phyloP scores from a whole-genome alignment of 2,888 invertebrate genomes.

The Tachina fera region DNA sequence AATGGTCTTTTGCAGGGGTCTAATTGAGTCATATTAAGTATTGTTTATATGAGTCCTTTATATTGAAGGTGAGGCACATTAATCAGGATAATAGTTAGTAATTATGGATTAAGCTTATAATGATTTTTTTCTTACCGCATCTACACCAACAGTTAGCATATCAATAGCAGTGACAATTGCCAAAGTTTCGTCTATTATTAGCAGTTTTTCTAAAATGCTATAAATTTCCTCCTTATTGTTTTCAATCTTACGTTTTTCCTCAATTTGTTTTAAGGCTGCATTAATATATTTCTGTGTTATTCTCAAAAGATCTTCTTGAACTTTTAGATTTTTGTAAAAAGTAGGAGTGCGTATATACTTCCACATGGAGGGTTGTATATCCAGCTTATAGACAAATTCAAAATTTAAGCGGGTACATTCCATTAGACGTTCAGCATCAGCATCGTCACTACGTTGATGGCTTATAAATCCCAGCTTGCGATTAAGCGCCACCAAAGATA shows the following conservation, averaged over 20 bases:
- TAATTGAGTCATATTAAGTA: too few relatives aligned
- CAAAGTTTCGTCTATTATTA: slow-evolving; percentile 83
- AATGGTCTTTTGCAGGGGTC: too few relatives aligned
- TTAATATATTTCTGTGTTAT: slow-evolving; percentile 78
- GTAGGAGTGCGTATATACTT: slow-evolving; percentile 77
- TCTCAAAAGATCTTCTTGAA: slow-evolving; percentile 73
- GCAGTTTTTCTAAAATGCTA: slow-evolving; percentile 84
- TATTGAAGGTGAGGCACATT: too few relatives aligned
- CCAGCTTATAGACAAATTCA: slow-evolving; percentile 73
- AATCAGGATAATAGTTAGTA: too few relatives aligned
- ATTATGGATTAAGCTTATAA: too few relatives aligned
- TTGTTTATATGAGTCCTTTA: too few relatives aligned
- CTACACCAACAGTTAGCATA: slow-evolving; percentile 85
- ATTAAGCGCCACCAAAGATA: slow-evolving; percentile 82
- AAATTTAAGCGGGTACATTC: slow-evolving; percentile 69
- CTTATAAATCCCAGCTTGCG: slow-evolving; percentile 78
- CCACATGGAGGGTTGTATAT: slow-evolving; percentile 80
- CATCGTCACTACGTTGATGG: slow-evolving; percentile 72
- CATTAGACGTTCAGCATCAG: slow-evolving; percentile 75
- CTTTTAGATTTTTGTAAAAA: slow-evolving; percentile 75
- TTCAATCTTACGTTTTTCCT: slow-evolving; percentile 72
- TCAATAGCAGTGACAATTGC: slow-evolving; percentile 85
- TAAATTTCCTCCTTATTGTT: slow-evolving; percentile 71
- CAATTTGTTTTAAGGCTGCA: slow-evolving; percentile 75
- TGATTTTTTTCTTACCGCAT: slow-evolving; percentile 83